Percentiles rank a stretch among this genome's conserved stretches.
These are phyloP conservation scores for Coelinius sp. DNA, from an alignment of 2,888 invertebrate species.

Conservation along the genomic window DNA sequence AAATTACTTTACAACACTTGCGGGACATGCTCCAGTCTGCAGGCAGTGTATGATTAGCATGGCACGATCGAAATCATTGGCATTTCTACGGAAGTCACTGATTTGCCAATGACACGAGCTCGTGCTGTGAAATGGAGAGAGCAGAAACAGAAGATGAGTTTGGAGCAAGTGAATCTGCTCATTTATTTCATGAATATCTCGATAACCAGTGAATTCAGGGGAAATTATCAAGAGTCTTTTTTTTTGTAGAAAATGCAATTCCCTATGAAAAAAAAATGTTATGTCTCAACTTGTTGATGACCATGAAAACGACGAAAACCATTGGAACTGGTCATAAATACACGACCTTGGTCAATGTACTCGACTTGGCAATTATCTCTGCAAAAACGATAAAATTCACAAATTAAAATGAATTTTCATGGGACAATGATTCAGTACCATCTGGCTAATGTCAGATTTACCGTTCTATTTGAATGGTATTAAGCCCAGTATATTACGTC, in stretches of 20 bases:
- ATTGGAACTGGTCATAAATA: not conserved
- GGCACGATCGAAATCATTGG: constrained; percentile 32
- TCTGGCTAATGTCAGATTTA: constrained; percentile 3
- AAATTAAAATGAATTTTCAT: not conserved
- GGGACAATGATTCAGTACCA: constrained; percentile 9
- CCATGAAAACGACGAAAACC: not conserved
- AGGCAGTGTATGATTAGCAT: constrained; percentile 3
- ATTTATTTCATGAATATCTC: not conserved
- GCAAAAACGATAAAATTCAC: not conserved
- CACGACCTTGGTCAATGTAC: not conserved
- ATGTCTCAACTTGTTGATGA: too few species aligned
- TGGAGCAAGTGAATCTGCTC: not conserved
- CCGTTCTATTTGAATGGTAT: not conserved
- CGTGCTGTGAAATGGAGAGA: not conserved
- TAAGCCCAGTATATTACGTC: constrained; percentile 6
- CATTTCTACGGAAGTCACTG: constrained; percentile 62
- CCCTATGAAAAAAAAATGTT: too few species aligned
- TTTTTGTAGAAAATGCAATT: too few species aligned
- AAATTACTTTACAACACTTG: constrained; percentile 25
- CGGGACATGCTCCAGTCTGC: not conserved
- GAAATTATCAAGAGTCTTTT: too few species aligned
- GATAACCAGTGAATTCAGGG: not conserved
- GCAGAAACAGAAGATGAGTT: not conserved
- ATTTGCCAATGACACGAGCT: constrained; percentile 51
- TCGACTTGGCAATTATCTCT: not conserved